Conservation (phyloP, 2,888 invertebrate species). For the Sturmia bella region DNA sequence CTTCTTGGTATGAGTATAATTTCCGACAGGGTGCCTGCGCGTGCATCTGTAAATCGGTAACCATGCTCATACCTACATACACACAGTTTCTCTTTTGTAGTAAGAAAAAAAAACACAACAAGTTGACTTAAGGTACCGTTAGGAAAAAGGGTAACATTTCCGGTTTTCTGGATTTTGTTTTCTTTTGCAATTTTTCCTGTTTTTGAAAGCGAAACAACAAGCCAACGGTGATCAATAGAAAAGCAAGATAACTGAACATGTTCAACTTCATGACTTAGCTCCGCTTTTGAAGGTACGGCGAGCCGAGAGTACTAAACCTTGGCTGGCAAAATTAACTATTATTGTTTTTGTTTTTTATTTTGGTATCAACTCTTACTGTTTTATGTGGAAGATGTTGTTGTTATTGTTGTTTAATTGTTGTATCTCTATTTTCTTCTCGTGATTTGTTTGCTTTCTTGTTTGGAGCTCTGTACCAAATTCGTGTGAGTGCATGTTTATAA, state of each 20-base stretch:
- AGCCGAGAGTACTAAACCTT: slow-evolving; percentile 42
- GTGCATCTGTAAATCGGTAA: neutral
- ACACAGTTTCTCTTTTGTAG: neutral
- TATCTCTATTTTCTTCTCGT: slow-evolving; percentile 61
- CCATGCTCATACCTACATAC: neutral
- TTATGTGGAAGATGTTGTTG: slow-evolving; percentile 47
- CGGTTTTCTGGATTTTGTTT: slow-evolving; percentile 59
- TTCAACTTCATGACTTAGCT: slow-evolving; percentile 26
- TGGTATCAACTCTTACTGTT: slow-evolving; percentile 39
- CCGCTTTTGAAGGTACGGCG: slow-evolving; percentile 39
- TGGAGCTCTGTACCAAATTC: slow-evolving; percentile 51
- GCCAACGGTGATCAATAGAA: slow-evolving; percentile 7
- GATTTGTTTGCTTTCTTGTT: slow-evolving; percentile 66
- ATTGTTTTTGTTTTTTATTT: slow-evolving; percentile 11
- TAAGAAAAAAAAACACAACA: slow-evolving; percentile 5
- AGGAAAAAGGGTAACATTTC: slow-evolving; percentile 69
- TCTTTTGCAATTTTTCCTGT: slow-evolving; percentile 52
- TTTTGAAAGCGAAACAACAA: slow-evolving; percentile 40
- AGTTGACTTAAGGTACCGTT: slow-evolving; percentile 56
- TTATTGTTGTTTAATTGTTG: slow-evolving; percentile 65
- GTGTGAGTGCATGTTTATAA: neutral
- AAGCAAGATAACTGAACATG: slow-evolving; percentile 15
- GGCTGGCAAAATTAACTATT: slow-evolving; percentile 29
- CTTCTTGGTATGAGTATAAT: too few species aligned
- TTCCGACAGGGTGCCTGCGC: too few species aligned